Evolutionary conservation across 2,888 invertebrate species (phyloP), one percentile per base, ranked within the genome.

Genomic region (Athetis lepigone): DNA sequence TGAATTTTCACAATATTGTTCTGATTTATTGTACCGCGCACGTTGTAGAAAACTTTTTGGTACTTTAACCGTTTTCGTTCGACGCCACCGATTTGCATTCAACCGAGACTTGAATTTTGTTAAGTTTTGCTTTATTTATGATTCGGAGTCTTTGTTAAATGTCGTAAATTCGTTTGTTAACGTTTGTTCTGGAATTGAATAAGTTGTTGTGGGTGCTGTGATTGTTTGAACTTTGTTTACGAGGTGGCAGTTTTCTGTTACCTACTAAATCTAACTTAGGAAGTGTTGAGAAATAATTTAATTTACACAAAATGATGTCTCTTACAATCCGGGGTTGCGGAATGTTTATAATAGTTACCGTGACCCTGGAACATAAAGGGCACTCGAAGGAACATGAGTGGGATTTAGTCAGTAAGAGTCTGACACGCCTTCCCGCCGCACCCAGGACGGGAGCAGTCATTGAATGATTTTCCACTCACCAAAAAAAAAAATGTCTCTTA

Each of bases 1-100:
- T 84, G 79, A 84, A 85, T 87, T 88, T 86, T 82, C 83, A 88
- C 87, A 90, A 87, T 88, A 89, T 86, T 85, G 83, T 79, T 80
- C 80, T 88, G 88, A 90, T 90, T 90, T 90, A 90, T 89, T 70
- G 84, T 81, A 68, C 74, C 82, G 76, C 58, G 77, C 60, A 62
- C 61, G 77, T 74, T 80, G 76, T 78, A 69, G 61, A 66, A 58
- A 86, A 86, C 77, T 85, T 85, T 83, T 79, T 64, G 72, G 74
- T 77, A 65, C 76, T 80, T 77, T 69, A 79, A 81, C 69, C 73
- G 73, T 80, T 81, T 77, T 74, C 77, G 71, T 75, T 79, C 64
- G 66, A 73, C 77, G 58, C 61, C 70, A 60, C 64, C 74, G 72
- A 83, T 85, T 87, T 84, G 80, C 82, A 82, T 85, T 83, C 75